Percentiles rank a stretch among this genome's conserved stretches.
Evolutionary conservation across 2,797 vertebrate genomes (phyloP).

Genomic region (Odontamblyopus rebecca): DNA sequence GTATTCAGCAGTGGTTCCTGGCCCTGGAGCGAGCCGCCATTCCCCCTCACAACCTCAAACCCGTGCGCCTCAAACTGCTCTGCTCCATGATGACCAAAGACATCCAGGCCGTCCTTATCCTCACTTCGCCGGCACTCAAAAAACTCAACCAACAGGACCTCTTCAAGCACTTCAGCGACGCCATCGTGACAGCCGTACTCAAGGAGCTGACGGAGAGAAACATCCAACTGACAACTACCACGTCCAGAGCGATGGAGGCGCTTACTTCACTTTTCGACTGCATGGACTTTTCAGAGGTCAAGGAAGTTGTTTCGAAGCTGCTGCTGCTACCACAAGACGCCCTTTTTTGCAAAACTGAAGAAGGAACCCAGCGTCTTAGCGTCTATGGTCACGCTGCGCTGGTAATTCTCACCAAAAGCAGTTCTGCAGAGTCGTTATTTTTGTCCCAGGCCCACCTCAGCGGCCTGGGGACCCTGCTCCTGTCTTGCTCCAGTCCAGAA

Average conservation of each 20-base stretch:
- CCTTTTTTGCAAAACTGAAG: slow-evolving; percentile 63
- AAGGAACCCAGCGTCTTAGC: slow-evolving; percentile 64
- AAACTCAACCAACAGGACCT: slow-evolving; percentile 61
- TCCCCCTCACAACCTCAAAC: slow-evolving; percentile 83
- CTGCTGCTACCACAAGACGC: slow-evolving; percentile 79
- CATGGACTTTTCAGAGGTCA: slow-evolving; percentile 75
- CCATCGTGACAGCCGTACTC: slow-evolving; percentile 74
- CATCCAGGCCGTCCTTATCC: slow-evolving; percentile 78
- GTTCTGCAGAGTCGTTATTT: slow-evolving; percentile 54
- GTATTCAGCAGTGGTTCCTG: slow-evolving; percentile 90
- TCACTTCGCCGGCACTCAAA: slow-evolving; percentile 63
- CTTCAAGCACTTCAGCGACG: slow-evolving; percentile 73
- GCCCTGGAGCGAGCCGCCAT: slow-evolving; percentile 80
- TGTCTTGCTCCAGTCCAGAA: slow-evolving; percentile 73
- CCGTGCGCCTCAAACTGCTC: slow-evolving; percentile 79
- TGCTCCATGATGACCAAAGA: slow-evolving; percentile 75
- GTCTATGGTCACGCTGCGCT: slow-evolving; percentile 80
- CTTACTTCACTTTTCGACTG: slow-evolving; percentile 78
- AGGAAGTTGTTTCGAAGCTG: slow-evolving; percentile 79
- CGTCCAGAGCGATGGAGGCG: slow-evolving; percentile 76
- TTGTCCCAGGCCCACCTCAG: slow-evolving; percentile 79
- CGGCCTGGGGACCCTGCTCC: slow-evolving; percentile 80
- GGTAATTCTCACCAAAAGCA: slow-evolving; percentile 76
- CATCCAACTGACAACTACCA: slow-evolving; percentile 44
- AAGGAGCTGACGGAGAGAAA: slow-evolving; percentile 68